Percentiles rank a stretch among this genome's conserved stretches.
Conservation (phyloP, 2,888 invertebrate genomes). For the Yponomeuta malinellus region DNA sequence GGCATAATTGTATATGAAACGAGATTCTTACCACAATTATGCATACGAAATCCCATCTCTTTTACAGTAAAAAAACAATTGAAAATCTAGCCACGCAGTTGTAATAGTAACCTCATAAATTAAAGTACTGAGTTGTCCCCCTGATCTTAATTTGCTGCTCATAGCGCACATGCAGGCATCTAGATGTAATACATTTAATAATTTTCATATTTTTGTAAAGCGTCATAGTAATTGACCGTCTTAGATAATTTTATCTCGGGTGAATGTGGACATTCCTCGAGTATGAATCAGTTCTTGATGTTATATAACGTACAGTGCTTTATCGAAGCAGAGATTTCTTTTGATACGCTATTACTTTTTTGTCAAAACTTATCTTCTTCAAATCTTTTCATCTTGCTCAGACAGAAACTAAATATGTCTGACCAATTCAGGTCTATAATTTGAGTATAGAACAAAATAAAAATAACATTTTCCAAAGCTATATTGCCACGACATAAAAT, state of each 20-base stretch:
- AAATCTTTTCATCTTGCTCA: no score
- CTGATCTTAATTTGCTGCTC: background rate
- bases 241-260: background rate
- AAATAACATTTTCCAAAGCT: background rate
- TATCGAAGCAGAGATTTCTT: background rate
- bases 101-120: no score
- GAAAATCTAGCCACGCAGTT: no score
- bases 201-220: slow-evolving; percentile 8
- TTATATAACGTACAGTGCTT: background rate
- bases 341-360: background rate
- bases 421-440: no score
- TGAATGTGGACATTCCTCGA: background rate
- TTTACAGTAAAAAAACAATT: no score
- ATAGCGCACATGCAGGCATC: background rate
- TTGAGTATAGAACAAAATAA: no score
- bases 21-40: no score
- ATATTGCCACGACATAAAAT: background rate
- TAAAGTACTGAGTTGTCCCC: background rate
- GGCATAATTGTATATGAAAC: no score
- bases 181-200: background rate
- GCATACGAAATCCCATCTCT: no score
- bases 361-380: background rate
- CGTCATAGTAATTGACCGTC: background rate
- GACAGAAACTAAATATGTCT: no score
- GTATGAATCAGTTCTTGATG: background rate